These are phyloP conservation scores for Cinclus cinclus DNA, from an alignment of 2,113 vertebrate genomes.

Conservation along the genomic window DNA sequence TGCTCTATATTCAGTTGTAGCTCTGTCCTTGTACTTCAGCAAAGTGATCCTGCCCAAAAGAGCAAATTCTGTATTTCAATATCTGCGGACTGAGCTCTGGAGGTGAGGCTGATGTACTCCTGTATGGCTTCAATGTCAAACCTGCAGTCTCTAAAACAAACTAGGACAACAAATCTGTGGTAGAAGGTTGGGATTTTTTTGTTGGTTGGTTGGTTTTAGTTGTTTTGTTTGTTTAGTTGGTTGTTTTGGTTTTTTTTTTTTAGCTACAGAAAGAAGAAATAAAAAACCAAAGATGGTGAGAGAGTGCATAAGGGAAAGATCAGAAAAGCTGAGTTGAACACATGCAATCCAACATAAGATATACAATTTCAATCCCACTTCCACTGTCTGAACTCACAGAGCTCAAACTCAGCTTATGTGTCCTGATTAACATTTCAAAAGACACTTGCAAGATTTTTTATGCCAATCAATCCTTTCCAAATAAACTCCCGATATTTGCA, in stretches of 20 bases:
- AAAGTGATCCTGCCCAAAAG: not conserved
- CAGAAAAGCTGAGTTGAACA: not conserved
- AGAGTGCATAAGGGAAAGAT: not conserved
- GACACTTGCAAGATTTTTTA: not conserved
- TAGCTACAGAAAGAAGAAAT: not conserved
- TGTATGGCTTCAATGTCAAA: not conserved
- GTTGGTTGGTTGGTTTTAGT: not conserved
- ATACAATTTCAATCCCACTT: not conserved
- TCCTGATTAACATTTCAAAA: not conserved
- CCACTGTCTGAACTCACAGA: not conserved
- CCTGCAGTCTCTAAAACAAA: not conserved
- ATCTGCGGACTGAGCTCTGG: not conserved
- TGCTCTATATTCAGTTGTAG: not conserved
- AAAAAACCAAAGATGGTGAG: not conserved
- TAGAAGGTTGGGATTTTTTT: not conserved
- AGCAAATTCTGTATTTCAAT: not conserved
- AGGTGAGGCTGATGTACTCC: not conserved
- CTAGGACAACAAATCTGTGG: not conserved
- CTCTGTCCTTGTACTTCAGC: not conserved
- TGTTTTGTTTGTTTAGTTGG: no score
- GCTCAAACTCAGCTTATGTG: not conserved
- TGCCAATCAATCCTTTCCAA: not conserved
- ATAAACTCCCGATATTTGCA: not conserved
- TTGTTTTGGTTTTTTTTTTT: not conserved
- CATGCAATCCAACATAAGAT: not conserved